phyloP scores from a whole-genome alignment of 2,113 vertebrate genomes.

The Ariopsis seemanni region DNA sequence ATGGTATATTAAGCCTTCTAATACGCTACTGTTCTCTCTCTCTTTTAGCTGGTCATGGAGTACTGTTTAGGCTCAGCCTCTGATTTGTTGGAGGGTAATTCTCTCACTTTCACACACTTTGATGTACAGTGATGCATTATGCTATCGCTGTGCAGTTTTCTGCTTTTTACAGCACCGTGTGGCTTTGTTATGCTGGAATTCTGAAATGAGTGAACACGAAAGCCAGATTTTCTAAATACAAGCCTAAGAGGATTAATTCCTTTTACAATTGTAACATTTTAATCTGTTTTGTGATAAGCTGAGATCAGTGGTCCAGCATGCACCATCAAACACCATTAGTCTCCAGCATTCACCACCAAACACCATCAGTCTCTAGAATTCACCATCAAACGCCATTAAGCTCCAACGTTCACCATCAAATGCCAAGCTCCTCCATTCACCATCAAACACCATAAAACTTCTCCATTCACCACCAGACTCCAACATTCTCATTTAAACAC shows the following conservation, averaged over 20 bases:
- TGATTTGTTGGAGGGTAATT: slow-evolving; percentile 94
- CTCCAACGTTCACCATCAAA: no score
- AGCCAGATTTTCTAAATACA: neutral
- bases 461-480: no score
- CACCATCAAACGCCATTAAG: neutral
- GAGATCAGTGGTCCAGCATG: neutral
- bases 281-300: neutral
- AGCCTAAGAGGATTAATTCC: neutral
- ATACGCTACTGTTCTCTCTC: neutral
- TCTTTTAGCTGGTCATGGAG: slow-evolving; percentile 96
- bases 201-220: neutral
- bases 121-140: neutral
- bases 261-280: neutral
- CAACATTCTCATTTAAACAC: neutral
- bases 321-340: neutral
- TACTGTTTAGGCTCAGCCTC: slow-evolving; percentile 98
- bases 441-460: no score
- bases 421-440: no score
- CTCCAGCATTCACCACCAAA: neutral
- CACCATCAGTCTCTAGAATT: neutral
- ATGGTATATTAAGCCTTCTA: neutral
- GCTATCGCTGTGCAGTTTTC: neutral
- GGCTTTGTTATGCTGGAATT: neutral
- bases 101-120: neutral
- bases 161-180: neutral